Percentiles rank a stretch among this genome's conserved stretches.
phyloP scores from a whole-genome alignment of 2,888 invertebrate genomes.

The Erynnis tages region DNA sequence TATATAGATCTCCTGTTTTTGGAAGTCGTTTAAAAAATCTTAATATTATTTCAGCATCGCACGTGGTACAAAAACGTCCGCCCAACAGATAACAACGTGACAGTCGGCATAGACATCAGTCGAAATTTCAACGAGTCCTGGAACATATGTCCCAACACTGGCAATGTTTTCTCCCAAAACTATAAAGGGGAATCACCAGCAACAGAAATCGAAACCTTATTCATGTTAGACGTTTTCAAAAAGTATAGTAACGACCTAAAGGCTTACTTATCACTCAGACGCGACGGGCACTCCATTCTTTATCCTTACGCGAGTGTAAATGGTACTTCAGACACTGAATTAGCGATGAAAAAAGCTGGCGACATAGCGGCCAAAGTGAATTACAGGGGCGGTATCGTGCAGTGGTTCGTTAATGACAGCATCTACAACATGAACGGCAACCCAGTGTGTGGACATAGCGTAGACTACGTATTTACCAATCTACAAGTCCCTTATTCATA shows the following conservation, averaged over 20 bases:
- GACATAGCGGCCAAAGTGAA: slow-evolving; percentile 57
- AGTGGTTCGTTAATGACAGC: slow-evolving; percentile 53
- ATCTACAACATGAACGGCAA: slow-evolving; percentile 52
- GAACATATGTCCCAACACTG: slow-evolving; percentile 43
- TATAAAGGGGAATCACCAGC: slow-evolving; percentile 82
- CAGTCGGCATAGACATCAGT: slow-evolving; percentile 61
- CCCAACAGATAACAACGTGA: slow-evolving; percentile 38
- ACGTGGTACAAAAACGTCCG: slow-evolving; percentile 61
- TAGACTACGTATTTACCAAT: slow-evolving; percentile 57
- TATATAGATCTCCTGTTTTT: too few species aligned
- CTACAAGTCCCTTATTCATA: slow-evolving; percentile 47
- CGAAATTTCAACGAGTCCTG: slow-evolving; percentile 64
- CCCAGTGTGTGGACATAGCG: slow-evolving; percentile 62
- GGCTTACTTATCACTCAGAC: slow-evolving; percentile 87
- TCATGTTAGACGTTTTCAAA: slow-evolving; percentile 79
- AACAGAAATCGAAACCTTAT: slow-evolving; percentile 84
- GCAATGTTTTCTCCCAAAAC: slow-evolving; percentile 45
- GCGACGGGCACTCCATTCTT: slow-evolving; percentile 84
- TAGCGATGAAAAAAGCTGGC: slow-evolving; percentile 44
- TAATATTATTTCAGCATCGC: too few species aligned
- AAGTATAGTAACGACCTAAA: slow-evolving; percentile 71
- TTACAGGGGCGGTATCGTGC: slow-evolving; percentile 50
- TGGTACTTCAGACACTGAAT: slow-evolving; percentile 21
- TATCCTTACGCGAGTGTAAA: slow-evolving; percentile 83
- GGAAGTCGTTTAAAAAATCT: too few species aligned